A percentile compares a stretch with the other conserved stretches of the same genome.
phyloP scores from a whole-genome alignment of 2,888 invertebrate species.

The Monoplex corrugatus region DNA sequence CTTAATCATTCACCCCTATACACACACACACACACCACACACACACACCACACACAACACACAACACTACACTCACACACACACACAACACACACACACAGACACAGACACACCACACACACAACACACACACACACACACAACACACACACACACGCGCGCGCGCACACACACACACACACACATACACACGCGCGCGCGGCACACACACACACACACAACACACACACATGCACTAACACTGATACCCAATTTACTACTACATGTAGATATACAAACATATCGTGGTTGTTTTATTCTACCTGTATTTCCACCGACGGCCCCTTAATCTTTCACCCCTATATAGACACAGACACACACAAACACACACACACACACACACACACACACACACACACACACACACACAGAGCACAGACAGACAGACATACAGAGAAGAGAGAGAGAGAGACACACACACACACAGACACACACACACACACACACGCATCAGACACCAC shows the following conservation, averaged over 20 bases:
- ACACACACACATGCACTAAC: too few relatives aligned
- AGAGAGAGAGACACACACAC: not conserved
- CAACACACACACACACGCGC: not conserved
- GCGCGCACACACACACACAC: too few relatives aligned
- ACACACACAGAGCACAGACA: not conserved
- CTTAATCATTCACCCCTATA: not conserved
- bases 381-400: slow-evolving; percentile 18
- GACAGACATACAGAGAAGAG: not conserved
- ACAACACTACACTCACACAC: not conserved
- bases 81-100: not conserved
- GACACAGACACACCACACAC: not conserved
- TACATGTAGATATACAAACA: not conserved
- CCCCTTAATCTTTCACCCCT: not conserved
- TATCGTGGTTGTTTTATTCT: not conserved
- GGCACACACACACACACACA: too few relatives aligned
- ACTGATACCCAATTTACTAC: too few relatives aligned
- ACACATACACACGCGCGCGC: too few relatives aligned
- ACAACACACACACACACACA: not conserved
- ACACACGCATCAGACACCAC: not conserved
- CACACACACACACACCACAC: slow-evolving; percentile 20
- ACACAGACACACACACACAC: not conserved
- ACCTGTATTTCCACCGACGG: not conserved
- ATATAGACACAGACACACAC: slow-evolving; percentile 12
- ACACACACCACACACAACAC: not conserved
- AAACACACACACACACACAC: slow-evolving; percentile 17